Percentiles rank a stretch among this genome's conserved stretches.
phyloP scores from a whole-genome alignment of 2,113 vertebrate genomes.

The Zosterops pallidus region DNA sequence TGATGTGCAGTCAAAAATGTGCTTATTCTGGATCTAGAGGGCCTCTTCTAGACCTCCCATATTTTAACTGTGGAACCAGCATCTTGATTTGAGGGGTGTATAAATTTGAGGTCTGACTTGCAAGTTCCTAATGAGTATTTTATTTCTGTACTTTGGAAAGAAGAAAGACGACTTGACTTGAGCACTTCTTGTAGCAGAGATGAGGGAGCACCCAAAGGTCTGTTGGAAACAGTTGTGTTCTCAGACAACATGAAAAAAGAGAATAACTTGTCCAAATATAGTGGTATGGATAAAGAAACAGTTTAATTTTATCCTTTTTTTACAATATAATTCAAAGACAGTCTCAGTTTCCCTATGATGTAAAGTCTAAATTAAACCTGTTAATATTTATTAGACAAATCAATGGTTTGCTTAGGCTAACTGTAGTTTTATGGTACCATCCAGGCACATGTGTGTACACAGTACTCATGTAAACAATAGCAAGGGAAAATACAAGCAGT shows the following conservation, averaged over 20 bases:
- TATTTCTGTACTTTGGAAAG: not conserved
- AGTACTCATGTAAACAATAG: constrained; percentile 62
- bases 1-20: rapidly evolving
- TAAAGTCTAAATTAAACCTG: constrained; percentile 33
- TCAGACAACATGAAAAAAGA: not conserved
- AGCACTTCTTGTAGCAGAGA: not conserved
- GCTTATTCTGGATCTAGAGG: not conserved
- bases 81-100: not conserved
- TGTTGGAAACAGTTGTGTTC: not conserved
- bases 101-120: not conserved
- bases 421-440: constrained; percentile 36
- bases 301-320: constrained; percentile 61
- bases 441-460: constrained; percentile 53
- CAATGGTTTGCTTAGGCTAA: constrained; percentile 43
- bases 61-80: not conserved
- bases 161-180: not conserved
- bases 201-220: not conserved
- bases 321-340: constrained; percentile 61
- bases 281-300: constrained; percentile 52
- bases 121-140: not conserved
- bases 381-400: constrained; percentile 62
- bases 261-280: constrained; percentile 40
- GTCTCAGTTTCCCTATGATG: constrained; percentile 31
- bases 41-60: not conserved
- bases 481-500: constrained; percentile 59